A percentile compares a stretch with the other conserved stretches of the same genome.
Conservation (phyloP, 2,113 vertebrate genomes). For the Poeciliopsis turrubarensis region DNA sequence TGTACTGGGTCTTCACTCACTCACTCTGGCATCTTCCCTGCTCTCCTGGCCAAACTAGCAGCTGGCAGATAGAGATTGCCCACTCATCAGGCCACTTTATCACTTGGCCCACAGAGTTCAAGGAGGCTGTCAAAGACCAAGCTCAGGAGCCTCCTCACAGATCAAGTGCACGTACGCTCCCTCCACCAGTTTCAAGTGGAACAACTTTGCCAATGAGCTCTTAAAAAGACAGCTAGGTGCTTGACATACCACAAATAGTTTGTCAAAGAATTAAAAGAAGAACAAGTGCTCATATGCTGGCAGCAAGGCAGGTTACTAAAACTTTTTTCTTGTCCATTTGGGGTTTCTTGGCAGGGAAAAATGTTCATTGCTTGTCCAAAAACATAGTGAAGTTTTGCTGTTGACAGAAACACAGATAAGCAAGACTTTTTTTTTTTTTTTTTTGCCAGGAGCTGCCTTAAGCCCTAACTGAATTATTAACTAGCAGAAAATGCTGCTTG, state of each 20-base stretch:
- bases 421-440: conserved; percentile 8
- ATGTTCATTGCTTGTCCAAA: conserved; percentile 31
- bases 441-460: conserved; percentile 65
- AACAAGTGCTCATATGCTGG: conserved; percentile 54
- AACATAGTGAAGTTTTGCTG: conserved; percentile 50
- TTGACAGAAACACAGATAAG: conserved; percentile 57
- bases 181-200: conserved; percentile 51
- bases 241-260: conserved; percentile 49
- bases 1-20: conserved; percentile 58
- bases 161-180: conserved; percentile 46
- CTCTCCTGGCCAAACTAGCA: conserved; percentile 62
- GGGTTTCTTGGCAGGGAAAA: conserved; percentile 47
- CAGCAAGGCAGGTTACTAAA: conserved; percentile 22
- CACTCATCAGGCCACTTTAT: conserved; percentile 81
- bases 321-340: conserved; percentile 39
- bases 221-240: conserved; percentile 35
- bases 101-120: conserved; percentile 72
- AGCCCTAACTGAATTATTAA: conserved; percentile 70
- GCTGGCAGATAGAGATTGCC: conserved; percentile 73
- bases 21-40: conserved; percentile 58
- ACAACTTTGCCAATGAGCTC: conserved; percentile 50
- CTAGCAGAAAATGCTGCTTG: conserved; percentile 54
- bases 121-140: conserved; percentile 74
- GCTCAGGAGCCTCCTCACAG: conserved; percentile 59
- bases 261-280: conserved; percentile 62